phyloP scores from a whole-genome alignment of 2,888 invertebrate genomes.

The Heliconius aoede region DNA sequence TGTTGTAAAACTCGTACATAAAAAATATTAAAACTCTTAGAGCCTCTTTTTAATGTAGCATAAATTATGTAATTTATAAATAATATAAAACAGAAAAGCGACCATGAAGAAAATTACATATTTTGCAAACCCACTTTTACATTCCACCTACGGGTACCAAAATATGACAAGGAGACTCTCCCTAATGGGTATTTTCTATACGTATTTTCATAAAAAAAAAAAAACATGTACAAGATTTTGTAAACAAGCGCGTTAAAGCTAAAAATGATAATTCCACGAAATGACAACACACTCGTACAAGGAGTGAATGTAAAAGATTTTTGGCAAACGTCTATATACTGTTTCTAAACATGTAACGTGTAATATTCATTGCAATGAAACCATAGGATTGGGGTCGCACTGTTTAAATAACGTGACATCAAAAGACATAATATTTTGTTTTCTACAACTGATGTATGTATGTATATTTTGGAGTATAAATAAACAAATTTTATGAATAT shows the following conservation, averaged over 20 bases:
- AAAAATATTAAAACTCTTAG: too few relatives aligned
- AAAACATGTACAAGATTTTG: slow-evolving; percentile 11
- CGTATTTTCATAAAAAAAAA: slow-evolving; percentile 13
- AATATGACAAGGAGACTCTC: background rate
- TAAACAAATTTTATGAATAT: too few relatives aligned
- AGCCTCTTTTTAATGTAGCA: too few relatives aligned
- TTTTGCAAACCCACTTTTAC: background rate
- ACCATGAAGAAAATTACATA: background rate
- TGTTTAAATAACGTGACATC: slow-evolving; percentile 43
- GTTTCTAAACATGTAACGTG: slow-evolving; percentile 42
- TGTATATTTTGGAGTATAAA: background rate
- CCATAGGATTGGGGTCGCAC: slow-evolving; percentile 55
- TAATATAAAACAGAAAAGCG: background rate
- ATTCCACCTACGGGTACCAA: background rate
- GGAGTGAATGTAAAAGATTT: slow-evolving; percentile 34
- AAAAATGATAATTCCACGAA: slow-evolving; percentile 41
- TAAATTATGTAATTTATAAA: too few relatives aligned
- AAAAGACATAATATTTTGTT: slow-evolving; percentile 43
- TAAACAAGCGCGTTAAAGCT: slow-evolving; percentile 18
- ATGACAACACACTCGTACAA: slow-evolving; percentile 41
- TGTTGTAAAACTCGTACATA: too few relatives aligned
- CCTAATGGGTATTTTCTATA: background rate
- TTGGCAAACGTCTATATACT: slow-evolving; percentile 36
- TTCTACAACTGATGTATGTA: slow-evolving; percentile 32
- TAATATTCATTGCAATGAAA: slow-evolving; percentile 64